Base-by-base conservation (phyloP, 2,888 invertebrate genomes). In the Stenolophus ochropezus region DNA sequence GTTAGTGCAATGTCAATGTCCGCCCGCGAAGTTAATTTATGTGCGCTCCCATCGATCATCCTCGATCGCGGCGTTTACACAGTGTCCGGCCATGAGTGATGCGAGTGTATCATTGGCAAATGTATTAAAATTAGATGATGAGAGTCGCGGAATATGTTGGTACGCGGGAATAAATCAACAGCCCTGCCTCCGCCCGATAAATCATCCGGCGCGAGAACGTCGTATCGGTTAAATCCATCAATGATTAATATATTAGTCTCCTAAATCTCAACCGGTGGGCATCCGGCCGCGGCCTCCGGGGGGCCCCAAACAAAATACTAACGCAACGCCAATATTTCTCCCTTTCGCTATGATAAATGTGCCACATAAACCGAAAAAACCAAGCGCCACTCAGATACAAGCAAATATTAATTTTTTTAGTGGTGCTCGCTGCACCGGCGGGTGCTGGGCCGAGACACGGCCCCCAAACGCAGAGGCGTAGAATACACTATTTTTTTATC, bases 211-310 rank as follows among this genome's bases (percentile, higher is more conserved):
- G 79, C 18, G 71, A 71, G 69, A 79, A 51, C 51, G 27, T 61
- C 80, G 73, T 73, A 73, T 80, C 80, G 73, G 73, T 73, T 80
- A 73, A 80, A 80, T 80, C 80, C 80, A 73, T 80, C 80, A 73
- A 80, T 80, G 80, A 80, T 80, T 80, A 80, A 80, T 80, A 80
- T 80, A 80, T 80, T 80, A 80, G 80, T 80, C 73, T 80, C 80
- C 80, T 80, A 80, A 80, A 80, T 80, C 80, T 80, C 73, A 58
- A 51, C 53, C 25, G 69, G 47, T 69, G 27, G 78, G 80, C 58
- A 73, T 71, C 21, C 33, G 69, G 16, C 73, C 73, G 73, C 73
- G 56, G 69, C 14, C 73, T 58, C 80, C 73, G 56, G 8, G 80
- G 80, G 73, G 47, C 58, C 47, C 77, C 53, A 80, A 80, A 80